Evolutionary conservation across 2,113 vertebrate species (phyloP), one percentile per base, ranked within the genome.

Genomic region (Morone saxatilis): DNA sequence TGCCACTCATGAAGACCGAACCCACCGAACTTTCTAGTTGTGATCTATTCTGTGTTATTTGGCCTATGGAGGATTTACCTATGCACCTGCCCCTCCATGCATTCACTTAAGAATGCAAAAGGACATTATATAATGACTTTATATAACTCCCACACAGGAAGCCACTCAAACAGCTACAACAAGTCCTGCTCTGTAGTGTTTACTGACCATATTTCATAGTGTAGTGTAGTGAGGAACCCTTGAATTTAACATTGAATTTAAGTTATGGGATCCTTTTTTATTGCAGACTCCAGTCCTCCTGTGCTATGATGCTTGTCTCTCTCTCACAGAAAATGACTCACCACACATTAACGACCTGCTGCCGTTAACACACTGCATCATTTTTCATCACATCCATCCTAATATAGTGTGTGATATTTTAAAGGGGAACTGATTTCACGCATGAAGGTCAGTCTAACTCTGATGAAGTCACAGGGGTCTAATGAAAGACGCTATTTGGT

Each of bases 281-380:
- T 56, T 20, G 25, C 54, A 25, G 9, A 45, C 53, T 25, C n/a
- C 5, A 41, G 0, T 41, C 25, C 50, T 68, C 70, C 71, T 61
- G 54, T 53, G n/a, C 38, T 61, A 1, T 11, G 65, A 75, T 61
- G 25, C 22, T 9, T 31, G 25, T 72, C 48, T 41, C 38, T 61
- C 51, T 17, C 63, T 76, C 74, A 59, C 70, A 84, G 53, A 6
- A 12, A 57, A 51, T 74, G 78, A 77, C 25, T 80, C 57, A 13
- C 25, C 4, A 1, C 7, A 12, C 48, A 45, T 65, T 80, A 60
- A 72, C 25, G 13, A 56, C 16, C 20, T 38, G 40, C 36, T 51
- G 63, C 36, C 7, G n/a, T 76, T 70, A 73, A 74, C 62, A 78
- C 65, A 6, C 40, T n/a, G 31, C 50, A 17, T 81, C 31, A 48